Evolutionary conservation across 2,797 vertebrate genomes (phyloP).

Genomic region (Picus viridis): DNA sequence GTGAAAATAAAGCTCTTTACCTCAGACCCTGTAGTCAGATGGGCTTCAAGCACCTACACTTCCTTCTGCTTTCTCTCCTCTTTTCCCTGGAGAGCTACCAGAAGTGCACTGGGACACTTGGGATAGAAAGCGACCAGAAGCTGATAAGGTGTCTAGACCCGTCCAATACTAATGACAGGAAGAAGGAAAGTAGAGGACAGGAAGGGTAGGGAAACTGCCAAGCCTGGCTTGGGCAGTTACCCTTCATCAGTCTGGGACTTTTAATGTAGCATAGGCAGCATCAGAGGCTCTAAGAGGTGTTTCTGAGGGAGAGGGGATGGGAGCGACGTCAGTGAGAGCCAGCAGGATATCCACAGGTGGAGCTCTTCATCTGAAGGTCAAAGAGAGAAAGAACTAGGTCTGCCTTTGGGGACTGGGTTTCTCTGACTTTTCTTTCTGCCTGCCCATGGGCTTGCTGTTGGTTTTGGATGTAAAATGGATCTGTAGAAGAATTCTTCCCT

Average conservation of each 20-base stretch:
- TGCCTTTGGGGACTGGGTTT: background rate
- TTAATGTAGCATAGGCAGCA: too few relatives aligned
- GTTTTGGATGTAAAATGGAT: background rate
- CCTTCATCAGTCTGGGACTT: background rate
- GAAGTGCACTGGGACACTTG: background rate
- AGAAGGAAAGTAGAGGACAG: background rate
- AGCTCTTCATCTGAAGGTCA: background rate
- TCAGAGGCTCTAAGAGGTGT: background rate
- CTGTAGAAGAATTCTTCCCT: background rate
- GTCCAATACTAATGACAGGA: background rate
- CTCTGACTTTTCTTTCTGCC: background rate
- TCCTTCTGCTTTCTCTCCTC: background rate
- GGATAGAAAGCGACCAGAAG: background rate
- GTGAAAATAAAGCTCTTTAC: background rate
- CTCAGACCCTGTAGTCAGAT: background rate
- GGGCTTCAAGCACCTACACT: background rate
- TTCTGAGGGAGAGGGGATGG: background rate
- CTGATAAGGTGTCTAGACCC: background rate
- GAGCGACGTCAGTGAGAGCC: background rate
- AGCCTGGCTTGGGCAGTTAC: background rate
- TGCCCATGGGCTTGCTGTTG: background rate
- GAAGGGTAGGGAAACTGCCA: background rate
- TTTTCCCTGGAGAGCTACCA: background rate
- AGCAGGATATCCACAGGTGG: background rate
- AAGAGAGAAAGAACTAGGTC: background rate